A percentile compares a stretch with the other conserved stretches of the same genome.
Evolutionary conservation across 1,140 invertebrate species (phyloP).

Genomic region (Trichonephila clavipes): DNA sequence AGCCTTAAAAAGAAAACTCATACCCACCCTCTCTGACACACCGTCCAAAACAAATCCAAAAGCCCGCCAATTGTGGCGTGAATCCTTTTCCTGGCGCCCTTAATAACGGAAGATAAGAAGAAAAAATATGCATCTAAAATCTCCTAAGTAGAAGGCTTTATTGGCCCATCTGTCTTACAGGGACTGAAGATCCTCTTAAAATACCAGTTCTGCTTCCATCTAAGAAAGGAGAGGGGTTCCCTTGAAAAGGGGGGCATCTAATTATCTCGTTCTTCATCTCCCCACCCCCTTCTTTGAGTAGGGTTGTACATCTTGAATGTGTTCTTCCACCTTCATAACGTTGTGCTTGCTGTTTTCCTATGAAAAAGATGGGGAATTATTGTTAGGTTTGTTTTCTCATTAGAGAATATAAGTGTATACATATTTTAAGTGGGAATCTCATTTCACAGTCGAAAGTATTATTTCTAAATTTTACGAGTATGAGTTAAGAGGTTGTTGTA

Average conservation of each 20-base stretch:
- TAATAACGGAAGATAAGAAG: conserved; percentile 25
- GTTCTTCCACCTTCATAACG: background rate
- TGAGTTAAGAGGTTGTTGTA: too few species aligned
- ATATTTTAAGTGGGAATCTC: too few species aligned
- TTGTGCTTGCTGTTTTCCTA: too few species aligned
- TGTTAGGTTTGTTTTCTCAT: background rate
- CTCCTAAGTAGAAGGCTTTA: conserved; percentile 55
- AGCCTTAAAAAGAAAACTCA: background rate
- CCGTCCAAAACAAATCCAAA: conserved; percentile 17
- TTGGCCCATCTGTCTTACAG: conserved; percentile 55
- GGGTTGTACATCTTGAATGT: background rate
- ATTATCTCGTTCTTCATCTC: conserved; percentile 47
- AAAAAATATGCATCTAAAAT: conserved; percentile 60
- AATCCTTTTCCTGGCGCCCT: background rate
- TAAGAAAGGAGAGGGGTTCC: background rate
- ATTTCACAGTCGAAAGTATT: too few species aligned
- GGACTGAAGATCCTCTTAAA: conserved; percentile 45
- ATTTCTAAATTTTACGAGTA: too few species aligned
- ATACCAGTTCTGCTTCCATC: conserved; percentile 4
- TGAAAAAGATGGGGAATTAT: background rate
- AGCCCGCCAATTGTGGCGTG: background rate
- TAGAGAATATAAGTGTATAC: too few species aligned
- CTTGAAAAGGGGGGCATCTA: background rate
- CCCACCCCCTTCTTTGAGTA: background rate
- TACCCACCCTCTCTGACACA: background rate